These are phyloP conservation scores for Sebastiscus albofasciatus DNA, from an alignment of 2,797 vertebrate species.

Conservation along the genomic window DNA sequence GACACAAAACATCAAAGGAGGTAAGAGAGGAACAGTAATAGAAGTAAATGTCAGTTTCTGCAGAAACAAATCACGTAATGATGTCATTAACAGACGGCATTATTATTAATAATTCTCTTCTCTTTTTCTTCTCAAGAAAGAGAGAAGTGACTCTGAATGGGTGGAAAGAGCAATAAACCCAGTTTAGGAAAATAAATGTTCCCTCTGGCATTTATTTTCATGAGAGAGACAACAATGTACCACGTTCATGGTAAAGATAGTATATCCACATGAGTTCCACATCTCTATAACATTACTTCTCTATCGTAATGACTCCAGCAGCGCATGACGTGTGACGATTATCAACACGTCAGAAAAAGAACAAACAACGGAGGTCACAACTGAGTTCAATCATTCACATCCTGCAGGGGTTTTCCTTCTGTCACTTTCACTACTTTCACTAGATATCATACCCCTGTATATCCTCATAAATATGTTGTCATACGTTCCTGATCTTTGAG, in stretches of 20 bases:
- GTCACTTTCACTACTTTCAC: not conserved
- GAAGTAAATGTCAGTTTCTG: not conserved
- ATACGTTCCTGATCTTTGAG: not conserved
- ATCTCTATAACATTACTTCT: not conserved
- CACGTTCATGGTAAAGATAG: not conserved
- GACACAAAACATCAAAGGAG: not conserved
- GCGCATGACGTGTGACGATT: not conserved
- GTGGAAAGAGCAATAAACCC: too few species aligned
- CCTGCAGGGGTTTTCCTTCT: not conserved
- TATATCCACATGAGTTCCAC: not conserved
- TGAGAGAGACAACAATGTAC: not conserved
- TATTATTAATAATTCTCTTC: too few species aligned
- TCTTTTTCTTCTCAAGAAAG: not conserved
- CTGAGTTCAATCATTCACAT: not conserved
- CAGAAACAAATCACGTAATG: not conserved
- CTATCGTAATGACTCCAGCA: not conserved
- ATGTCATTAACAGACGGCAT: not conserved
- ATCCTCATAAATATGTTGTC: not conserved
- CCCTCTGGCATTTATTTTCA: too few species aligned
- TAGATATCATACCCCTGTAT: not conserved
- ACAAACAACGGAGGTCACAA: constrained; percentile 9
- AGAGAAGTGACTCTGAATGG: not conserved
- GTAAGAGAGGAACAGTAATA: not conserved
- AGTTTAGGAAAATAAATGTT: too few species aligned
- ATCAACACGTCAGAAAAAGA: not conserved